Evolutionary conservation across 30 jellyfish, hydroid and myxozoan species (phyloP).

Genomic region (Pseudorhiza aurosa): DNA sequence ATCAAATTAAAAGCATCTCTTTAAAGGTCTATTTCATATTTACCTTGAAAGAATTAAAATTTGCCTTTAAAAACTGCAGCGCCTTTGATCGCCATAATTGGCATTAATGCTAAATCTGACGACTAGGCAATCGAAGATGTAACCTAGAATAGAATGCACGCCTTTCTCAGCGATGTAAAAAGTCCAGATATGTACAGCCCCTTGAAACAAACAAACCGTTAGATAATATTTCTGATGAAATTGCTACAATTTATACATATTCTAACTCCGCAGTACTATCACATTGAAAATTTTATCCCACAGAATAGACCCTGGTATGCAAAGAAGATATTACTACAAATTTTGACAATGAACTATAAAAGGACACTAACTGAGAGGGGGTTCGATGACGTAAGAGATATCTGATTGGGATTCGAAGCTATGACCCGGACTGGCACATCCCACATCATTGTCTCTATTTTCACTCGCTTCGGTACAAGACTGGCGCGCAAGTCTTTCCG

Average conservation of each 20-base stretch:
- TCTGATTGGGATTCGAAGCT: slow-evolving; percentile 86
- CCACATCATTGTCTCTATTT: slow-evolving; percentile 89
- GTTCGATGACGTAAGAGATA: slow-evolving; percentile 70
- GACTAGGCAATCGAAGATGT: no score
- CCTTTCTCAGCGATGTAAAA: no score
- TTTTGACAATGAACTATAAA: neutral
- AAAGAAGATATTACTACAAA: neutral
- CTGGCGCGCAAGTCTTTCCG: neutral
- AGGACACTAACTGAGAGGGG: slow-evolving; percentile 21
- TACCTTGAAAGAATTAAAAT: no score
- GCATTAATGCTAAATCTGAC: no score
- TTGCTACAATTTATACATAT: neutral
- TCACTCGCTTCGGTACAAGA: slow-evolving; percentile 44
- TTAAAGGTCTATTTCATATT: no score
- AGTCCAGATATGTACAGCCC: no score
- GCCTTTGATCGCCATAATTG: no score
- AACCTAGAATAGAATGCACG: no score
- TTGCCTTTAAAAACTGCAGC: no score
- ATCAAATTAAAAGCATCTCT: no score
- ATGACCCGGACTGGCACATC: slow-evolving; percentile 82
- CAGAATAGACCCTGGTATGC: neutral
- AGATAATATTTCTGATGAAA: neutral
- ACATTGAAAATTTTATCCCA: neutral
- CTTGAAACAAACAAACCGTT: neutral
- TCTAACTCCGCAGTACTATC: neutral